Percentiles rank a stretch among this genome's conserved stretches.
Evolutionary conservation across 2,888 invertebrate genomes (phyloP).

Genomic region (Aromia moschata): DNA sequence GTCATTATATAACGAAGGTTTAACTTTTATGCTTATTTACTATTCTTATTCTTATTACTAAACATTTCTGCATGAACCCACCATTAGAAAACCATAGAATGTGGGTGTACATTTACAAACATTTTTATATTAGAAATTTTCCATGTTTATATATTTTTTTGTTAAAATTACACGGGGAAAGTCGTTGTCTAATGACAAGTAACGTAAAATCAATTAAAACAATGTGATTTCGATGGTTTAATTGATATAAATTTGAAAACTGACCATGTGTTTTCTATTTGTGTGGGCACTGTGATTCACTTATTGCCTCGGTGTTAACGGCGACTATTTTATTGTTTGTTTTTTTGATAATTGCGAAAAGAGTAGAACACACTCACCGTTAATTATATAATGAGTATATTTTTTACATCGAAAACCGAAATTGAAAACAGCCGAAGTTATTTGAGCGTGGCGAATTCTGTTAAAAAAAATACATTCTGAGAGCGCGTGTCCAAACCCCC

Average conservation of each 20-base stretch:
- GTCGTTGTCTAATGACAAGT: background rate
- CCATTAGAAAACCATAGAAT: too few relatives aligned
- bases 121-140: background rate
- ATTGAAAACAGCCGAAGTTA: background rate
- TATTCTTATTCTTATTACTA: too few relatives aligned
- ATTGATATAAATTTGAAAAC: conserved; percentile 27
- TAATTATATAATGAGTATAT: background rate
- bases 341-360: conserved; percentile 10
- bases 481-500: background rate
- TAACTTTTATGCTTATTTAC: too few relatives aligned
- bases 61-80: too few relatives aligned
- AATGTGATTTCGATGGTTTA: conserved; percentile 8
- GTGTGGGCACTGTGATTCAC: conserved; percentile 44
- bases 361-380: background rate
- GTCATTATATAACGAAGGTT: too few relatives aligned
- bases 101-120: background rate
- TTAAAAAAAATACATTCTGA: background rate
- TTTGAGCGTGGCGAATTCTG: background rate
- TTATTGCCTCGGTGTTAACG: conserved; percentile 26
- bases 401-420: background rate
- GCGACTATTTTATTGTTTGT: conserved; percentile 16
- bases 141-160: background rate
- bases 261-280: conserved; percentile 43
- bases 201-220: conserved; percentile 6
- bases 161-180: background rate